Base-by-base conservation (phyloP, 2,113 vertebrate species). In the Xiphorhynchus elegans region DNA sequence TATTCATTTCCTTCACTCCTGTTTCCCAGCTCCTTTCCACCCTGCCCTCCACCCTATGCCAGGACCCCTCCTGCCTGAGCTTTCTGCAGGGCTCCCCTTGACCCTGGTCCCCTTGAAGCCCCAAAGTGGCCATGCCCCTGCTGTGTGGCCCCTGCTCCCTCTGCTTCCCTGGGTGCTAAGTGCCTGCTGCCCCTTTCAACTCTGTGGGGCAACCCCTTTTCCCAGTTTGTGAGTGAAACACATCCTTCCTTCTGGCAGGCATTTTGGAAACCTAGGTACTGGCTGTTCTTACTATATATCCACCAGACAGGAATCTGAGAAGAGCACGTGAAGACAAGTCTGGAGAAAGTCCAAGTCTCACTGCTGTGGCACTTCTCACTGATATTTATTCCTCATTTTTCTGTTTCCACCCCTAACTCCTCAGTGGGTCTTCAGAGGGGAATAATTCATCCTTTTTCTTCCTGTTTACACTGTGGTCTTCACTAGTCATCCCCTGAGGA, bases 111-210 rank as follows among this genome's bases (percentile, higher is more conserved):
- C 63, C 40, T 73, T 4, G 1, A 53, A 86, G 6, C 5, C 31
- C 58, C 1, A 29, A 2, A 18, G 26, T 33, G 64, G 26, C n/a
- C 0, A 1, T n/a, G 23, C 6, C 19, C 47, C 23, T 3, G 3
- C 13, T 75, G 5, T 3, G 5, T 5, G 9, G 37, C 40, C 6
- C 6, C 28, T 56, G 69, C 25, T 52, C 6, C 17, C n/a, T 46
- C 21, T 4, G 3, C 55, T 84, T 84, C 9, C 26, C 55, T 2
- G 8, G 20, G n/a, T 21, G 21, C 50, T 77, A 28, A 13, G 13
- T 37, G 23, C 46, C 26, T 20, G 8, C 55, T 23, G 5, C 2
- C 4, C 13, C 1, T 5, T 23, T 37, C 79, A 50, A 3, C 39
- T n/a, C n/a, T 14, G 0, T 28, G 35, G 31, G 24, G 17, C n/a